phyloP scores from a whole-genome alignment of 2,113 vertebrate species.

The Aplodontia rufa region DNA sequence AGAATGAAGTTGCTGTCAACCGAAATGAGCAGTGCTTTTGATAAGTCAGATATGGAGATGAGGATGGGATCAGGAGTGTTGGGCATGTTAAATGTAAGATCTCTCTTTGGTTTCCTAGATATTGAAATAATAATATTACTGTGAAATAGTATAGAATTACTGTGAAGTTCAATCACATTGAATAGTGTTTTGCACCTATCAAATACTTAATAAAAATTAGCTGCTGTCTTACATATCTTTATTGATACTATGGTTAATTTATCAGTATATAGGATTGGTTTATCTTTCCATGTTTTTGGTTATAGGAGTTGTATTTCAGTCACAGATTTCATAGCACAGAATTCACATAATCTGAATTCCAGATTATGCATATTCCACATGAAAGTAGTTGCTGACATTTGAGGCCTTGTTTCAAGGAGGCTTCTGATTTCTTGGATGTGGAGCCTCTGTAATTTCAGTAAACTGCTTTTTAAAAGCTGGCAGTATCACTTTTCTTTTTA shows the following conservation, averaged over 20 bases:
- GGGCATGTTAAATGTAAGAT: background rate
- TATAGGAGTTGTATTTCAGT: background rate
- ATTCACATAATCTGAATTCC: slow-evolving; percentile 3
- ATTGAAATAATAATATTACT: background rate
- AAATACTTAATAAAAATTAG: background rate
- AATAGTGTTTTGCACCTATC: background rate
- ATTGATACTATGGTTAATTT: background rate
- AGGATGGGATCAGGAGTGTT: background rate
- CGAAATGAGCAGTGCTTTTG: background rate
- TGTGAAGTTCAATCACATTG: background rate
- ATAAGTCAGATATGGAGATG: background rate
- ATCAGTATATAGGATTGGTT: background rate
- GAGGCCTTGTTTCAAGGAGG: background rate
- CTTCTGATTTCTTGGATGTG: slow-evolving; percentile 31
- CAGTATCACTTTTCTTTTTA: slow-evolving; percentile 55
- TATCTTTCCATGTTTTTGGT: slow-evolving; percentile 33
- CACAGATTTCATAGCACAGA: background rate
- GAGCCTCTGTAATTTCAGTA: slow-evolving; percentile 28
- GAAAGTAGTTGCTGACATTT: background rate
- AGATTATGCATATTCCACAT: background rate
- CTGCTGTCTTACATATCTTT: background rate
- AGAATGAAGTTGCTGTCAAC: background rate
- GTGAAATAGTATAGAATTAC: background rate
- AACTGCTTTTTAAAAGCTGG: slow-evolving; percentile 48
- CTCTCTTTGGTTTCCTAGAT: background rate